A percentile compares a stretch with the other conserved stretches of the same genome.
These are phyloP conservation scores for Proteles cristata DNA, from an alignment of 2,113 vertebrate genomes.

Conservation along the genomic window DNA sequence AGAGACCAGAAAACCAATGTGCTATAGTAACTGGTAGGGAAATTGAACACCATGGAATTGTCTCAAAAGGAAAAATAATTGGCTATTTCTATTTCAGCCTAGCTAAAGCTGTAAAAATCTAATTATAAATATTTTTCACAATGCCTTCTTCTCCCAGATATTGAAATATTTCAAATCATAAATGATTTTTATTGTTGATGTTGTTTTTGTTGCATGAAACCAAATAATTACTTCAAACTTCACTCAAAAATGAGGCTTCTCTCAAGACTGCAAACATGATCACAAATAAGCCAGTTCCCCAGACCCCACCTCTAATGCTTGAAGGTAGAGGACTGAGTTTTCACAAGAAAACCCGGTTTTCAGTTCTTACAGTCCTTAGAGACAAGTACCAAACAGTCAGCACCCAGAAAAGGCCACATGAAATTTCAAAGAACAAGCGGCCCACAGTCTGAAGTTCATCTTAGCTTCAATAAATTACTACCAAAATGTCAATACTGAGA, in stretches of 20 bases:
- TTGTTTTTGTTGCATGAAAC: neutral
- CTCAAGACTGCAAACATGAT: neutral
- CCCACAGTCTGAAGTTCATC: neutral
- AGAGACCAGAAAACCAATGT: slow-evolving; percentile 55
- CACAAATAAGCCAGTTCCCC: neutral
- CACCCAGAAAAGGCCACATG: neutral
- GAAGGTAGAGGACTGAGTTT: neutral
- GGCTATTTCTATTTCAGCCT: slow-evolving; percentile 54
- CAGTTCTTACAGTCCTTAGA: neutral
- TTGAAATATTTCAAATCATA: slow-evolving; percentile 2
- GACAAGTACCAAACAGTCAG: neutral
- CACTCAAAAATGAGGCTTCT: neutral
- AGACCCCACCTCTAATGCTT: neutral
- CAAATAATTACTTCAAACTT: slow-evolving; percentile 37
- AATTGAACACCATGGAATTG: slow-evolving; percentile 54
- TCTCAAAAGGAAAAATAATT: slow-evolving; percentile 71
- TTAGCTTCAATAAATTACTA: slow-evolving; percentile 55
- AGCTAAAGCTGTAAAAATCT: slow-evolving; percentile 60
- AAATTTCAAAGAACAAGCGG: slow-evolving; percentile 53
- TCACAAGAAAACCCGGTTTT: neutral
- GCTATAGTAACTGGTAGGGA: neutral
- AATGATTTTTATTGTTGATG: neutral
- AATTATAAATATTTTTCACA: slow-evolving; percentile 64
- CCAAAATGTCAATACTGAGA: slow-evolving; percentile 61
- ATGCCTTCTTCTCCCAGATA: slow-evolving; percentile 21